phyloP scores from a whole-genome alignment of 1,140 invertebrate species.

The Phocides pigmalion region DNA sequence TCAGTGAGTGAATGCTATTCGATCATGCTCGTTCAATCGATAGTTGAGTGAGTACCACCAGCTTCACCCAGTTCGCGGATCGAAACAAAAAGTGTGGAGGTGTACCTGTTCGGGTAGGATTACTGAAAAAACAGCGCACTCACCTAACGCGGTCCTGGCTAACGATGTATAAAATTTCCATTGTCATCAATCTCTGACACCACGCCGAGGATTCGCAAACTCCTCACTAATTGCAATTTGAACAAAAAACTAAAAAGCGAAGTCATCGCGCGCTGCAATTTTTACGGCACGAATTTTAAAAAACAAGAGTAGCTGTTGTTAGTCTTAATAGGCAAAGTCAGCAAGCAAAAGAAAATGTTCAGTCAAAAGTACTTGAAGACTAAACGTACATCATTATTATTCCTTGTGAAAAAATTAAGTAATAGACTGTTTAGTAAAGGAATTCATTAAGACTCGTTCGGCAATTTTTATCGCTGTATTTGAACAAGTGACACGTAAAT shows the following conservation, averaged over 20 bases:
- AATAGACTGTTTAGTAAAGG: background rate
- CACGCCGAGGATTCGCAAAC: conserved; percentile 78
- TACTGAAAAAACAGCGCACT: conserved; percentile 76
- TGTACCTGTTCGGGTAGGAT: conserved; percentile 64
- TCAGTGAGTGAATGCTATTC: conserved; percentile 10
- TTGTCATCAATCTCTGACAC: conserved; percentile 83
- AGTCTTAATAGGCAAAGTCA: conserved; percentile 52
- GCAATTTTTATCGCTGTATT: background rate
- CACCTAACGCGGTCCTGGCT: conserved; percentile 76
- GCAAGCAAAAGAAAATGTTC: conserved; percentile 33
- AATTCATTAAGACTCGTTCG: no score
- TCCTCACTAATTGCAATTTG: conserved; percentile 82
- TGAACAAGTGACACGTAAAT: no score
- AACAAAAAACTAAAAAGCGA: conserved; percentile 79
- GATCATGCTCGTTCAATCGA: conserved; percentile 22
- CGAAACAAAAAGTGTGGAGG: conserved; percentile 35
- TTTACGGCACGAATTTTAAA: conserved; percentile 63
- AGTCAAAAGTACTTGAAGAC: conserved; percentile 6
- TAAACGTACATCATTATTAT: background rate
- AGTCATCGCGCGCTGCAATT: conserved; percentile 76
- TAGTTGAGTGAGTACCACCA: background rate
- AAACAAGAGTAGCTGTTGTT: conserved; percentile 49
- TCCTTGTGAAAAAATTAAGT: background rate
- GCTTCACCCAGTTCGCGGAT: conserved; percentile 19
- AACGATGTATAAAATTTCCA: conserved; percentile 83